Evolutionary conservation across 2,113 vertebrate genomes (phyloP).

Genomic region (Garra rufa): DNA sequence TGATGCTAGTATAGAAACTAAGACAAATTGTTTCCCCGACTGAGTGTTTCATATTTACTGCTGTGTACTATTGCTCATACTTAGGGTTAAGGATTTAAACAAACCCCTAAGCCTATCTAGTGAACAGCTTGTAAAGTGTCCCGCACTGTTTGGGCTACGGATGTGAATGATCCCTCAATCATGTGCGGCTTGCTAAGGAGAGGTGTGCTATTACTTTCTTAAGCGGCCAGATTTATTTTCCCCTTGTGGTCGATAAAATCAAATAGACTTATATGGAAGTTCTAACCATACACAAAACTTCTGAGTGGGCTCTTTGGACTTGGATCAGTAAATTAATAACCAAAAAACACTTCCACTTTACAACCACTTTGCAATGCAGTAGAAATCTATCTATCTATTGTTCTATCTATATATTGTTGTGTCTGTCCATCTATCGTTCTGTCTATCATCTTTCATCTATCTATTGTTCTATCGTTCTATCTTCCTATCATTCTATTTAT

Average conservation of each 20-base stretch:
- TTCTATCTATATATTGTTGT: too few species aligned
- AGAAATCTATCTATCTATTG: neutral
- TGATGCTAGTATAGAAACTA: neutral
- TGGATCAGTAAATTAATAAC: too few species aligned
- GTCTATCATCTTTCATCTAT: too few species aligned
- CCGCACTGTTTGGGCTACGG: neutral
- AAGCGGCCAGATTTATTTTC: neutral
- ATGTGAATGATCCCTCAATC: neutral
- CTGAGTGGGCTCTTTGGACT: neutral
- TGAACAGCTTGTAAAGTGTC: neutral
- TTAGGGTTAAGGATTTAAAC: constrained; percentile 5
- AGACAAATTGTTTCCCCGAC: constrained; percentile 4
- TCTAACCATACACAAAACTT: neutral
- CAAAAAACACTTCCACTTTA: neutral
- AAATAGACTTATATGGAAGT: neutral
- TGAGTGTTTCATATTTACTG: neutral
- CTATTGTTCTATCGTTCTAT: too few species aligned
- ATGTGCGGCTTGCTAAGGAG: neutral
- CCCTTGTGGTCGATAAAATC: neutral
- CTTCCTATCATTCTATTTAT: too few species aligned
- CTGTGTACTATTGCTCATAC: neutral
- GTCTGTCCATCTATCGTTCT: too few species aligned
- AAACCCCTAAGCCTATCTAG: neutral
- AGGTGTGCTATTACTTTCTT: neutral
- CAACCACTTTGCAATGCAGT: neutral